Percentiles rank a stretch among this genome's conserved stretches.
These are phyloP conservation scores for Dicerorhinus sumatrensis DNA, from an alignment of 2,113 vertebrate genomes.

Conservation along the genomic window DNA sequence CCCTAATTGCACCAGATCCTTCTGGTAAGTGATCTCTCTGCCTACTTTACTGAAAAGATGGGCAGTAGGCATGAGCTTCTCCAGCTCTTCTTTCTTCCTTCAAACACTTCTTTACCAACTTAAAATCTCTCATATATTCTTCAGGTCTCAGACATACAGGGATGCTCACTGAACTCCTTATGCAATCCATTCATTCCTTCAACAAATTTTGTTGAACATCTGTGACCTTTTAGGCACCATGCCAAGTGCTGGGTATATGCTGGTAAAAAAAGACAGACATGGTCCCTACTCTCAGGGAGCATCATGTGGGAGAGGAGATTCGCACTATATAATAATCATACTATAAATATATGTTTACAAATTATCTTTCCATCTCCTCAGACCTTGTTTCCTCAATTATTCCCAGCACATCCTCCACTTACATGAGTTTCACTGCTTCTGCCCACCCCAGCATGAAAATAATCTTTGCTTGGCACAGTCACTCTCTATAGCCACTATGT, in stretches of 20 bases:
- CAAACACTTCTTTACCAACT: conserved; percentile 12
- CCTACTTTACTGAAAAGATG: background rate
- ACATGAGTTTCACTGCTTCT: background rate
- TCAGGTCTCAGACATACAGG: conserved; percentile 5
- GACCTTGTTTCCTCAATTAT: background rate
- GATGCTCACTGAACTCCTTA: background rate
- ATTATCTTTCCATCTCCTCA: background rate
- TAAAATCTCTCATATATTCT: background rate
- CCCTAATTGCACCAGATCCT: background rate
- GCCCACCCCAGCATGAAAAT: background rate
- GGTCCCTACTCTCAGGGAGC: background rate
- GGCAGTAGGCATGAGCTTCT: background rate
- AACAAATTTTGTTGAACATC: background rate
- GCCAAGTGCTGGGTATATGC: background rate
- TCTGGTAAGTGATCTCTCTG: background rate
- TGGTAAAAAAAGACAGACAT: background rate
- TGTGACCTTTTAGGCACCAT: background rate
- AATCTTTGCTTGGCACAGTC: background rate
- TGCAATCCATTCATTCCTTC: background rate
- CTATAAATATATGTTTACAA: background rate
- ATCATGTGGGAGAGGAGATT: accelerated
- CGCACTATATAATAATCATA: background rate
- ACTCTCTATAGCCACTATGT: background rate
- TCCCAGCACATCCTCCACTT: background rate
- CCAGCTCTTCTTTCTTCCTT: background rate